Conservation (phyloP, 2,113 vertebrate genomes). For the Halichoeres trimaculatus region DNA sequence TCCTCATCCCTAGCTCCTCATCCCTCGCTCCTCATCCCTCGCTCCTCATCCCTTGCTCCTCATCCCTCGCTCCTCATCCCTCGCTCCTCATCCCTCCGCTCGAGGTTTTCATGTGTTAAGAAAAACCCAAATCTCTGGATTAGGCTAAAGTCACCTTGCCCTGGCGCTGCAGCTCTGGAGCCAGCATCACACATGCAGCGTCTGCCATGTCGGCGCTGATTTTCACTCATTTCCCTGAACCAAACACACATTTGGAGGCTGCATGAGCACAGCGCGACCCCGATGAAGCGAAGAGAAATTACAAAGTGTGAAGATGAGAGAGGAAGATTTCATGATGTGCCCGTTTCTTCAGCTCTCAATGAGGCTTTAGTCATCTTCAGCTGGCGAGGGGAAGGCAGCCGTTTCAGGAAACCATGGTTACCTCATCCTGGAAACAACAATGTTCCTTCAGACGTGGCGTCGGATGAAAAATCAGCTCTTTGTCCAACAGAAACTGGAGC, state of each 20-base stretch:
- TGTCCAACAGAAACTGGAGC: too few species aligned
- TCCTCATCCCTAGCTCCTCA: too few species aligned
- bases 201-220: neutral
- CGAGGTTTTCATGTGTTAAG: neutral
- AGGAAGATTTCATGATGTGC: neutral
- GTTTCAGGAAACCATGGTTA: too few species aligned
- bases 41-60: neutral
- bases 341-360: neutral
- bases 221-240: neutral
- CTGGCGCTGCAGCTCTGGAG: constrained; percentile 7
- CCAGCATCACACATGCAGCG: neutral
- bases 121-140: constrained; percentile 41
- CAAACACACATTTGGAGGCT: neutral
- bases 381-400: too few species aligned
- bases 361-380: too few species aligned
- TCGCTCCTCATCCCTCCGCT: neutral
- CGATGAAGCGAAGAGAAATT: neutral
- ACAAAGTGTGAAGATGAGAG: neutral
- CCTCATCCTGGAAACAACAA: too few species aligned
- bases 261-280: constrained; percentile 5
- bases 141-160: constrained; percentile 55
- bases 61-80: neutral
- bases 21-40: neutral
- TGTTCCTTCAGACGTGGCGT: too few species aligned
- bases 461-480: too few species aligned